Conservation (phyloP, 2,113 vertebrate species). For the Crotalus horridus region DNA sequence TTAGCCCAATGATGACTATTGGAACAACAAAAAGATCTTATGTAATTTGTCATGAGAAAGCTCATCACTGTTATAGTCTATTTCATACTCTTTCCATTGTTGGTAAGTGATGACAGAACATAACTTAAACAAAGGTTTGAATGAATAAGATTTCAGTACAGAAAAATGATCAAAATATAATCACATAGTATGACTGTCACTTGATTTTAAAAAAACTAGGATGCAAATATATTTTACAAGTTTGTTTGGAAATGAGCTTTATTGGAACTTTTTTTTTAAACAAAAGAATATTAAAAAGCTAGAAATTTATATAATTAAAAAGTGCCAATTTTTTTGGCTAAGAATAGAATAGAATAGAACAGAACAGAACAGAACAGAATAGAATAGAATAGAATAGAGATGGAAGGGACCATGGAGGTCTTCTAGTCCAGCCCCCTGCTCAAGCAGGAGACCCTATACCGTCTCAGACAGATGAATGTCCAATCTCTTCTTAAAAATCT, state of each 20-base stretch:
- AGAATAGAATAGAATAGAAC: no score
- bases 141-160: constrained; percentile 58
- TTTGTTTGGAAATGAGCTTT: background rate
- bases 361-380: no score
- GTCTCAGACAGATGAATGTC: no score
- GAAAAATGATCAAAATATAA: constrained; percentile 44
- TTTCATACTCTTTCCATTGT: constrained; percentile 54
- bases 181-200: constrained; percentile 24
- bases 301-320: background rate
- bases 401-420: no score
- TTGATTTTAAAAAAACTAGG: constrained; percentile 12
- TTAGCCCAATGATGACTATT: constrained; percentile 36
- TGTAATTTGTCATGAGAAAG: constrained; percentile 59
- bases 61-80: constrained; percentile 40
- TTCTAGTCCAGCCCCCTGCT: no score
- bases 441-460: no score
- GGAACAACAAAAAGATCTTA: constrained; percentile 53
- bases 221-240: background rate
- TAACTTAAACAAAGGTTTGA: constrained; percentile 46
- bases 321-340: background rate
- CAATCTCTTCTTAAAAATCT: no score
- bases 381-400: no score
- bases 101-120: constrained; percentile 46
- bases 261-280: background rate
- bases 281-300: background rate